Evolutionary conservation across 1,140 invertebrate genomes (phyloP).

Genomic region (Gryon sp.): DNA sequence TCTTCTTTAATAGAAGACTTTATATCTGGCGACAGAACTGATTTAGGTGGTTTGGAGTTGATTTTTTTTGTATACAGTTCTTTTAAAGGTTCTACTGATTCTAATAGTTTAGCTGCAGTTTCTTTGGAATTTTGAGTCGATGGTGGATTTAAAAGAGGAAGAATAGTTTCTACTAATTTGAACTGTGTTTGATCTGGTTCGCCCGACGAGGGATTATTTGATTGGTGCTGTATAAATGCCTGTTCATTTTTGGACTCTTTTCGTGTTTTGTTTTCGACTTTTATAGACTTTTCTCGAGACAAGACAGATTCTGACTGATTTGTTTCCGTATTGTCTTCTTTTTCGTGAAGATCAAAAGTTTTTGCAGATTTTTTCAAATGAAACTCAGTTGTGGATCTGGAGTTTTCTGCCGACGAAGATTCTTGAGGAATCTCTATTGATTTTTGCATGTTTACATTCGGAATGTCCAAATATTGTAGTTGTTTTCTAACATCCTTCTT

Average conservation of each 20-base stretch:
- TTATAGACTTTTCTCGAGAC: no score
- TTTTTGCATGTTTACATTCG: no score
- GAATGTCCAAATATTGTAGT: no score
- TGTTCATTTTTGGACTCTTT: background rate
- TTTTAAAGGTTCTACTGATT: slow-evolving; percentile 18
- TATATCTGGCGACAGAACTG: no score
- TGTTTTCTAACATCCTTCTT: no score
- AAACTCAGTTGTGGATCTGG: slow-evolving; percentile 14
- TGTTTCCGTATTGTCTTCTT: slow-evolving; percentile 15
- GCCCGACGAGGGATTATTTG: slow-evolving; percentile 7
- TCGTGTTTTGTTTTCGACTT: no score
- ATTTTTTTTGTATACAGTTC: slow-evolving; percentile 5
- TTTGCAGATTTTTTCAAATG: slow-evolving; percentile 48
- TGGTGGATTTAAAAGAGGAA: slow-evolving; percentile 15
- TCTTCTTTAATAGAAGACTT: no score
- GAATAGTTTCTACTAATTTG: slow-evolving; percentile 24
- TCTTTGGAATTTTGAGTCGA: background rate
- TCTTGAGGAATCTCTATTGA: background rate
- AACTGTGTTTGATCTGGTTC: slow-evolving; percentile 37
- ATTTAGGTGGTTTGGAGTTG: slow-evolving; percentile 26
- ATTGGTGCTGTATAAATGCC: background rate
- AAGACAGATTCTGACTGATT: background rate
- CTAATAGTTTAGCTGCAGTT: slow-evolving; percentile 13
- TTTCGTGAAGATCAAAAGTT: slow-evolving; percentile 36
- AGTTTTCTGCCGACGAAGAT: background rate